Conservation (phyloP, 2,888 invertebrate genomes). For the Laspeyria flexula region DNA sequence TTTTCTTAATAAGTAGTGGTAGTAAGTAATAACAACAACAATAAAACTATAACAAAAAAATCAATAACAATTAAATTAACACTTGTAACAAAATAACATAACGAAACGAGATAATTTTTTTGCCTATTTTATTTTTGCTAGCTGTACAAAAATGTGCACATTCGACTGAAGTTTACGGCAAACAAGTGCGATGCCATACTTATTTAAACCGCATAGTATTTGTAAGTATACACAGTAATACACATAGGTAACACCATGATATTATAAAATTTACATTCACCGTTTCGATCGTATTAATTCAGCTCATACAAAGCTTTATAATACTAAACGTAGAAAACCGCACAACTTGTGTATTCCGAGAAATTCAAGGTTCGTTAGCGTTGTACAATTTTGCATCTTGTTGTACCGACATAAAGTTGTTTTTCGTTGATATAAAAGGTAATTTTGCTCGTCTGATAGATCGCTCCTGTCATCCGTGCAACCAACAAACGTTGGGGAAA, state of each 20-base stretch:
- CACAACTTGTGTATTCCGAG: constrained; percentile 41
- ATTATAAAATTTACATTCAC: constrained; percentile 37
- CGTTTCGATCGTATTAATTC: constrained; percentile 23
- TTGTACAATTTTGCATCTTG: constrained; percentile 39
- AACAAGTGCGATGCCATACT: too few relatives aligned
- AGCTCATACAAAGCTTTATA: constrained; percentile 34
- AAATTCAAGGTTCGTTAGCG: constrained; percentile 42
- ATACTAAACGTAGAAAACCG: constrained; percentile 46
- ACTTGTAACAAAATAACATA: too few relatives aligned
- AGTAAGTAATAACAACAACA: too few relatives aligned
- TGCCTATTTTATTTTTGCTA: too few relatives aligned
- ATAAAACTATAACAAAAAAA: too few relatives aligned
- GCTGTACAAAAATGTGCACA: too few relatives aligned
- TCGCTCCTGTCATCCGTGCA: constrained; percentile 62
- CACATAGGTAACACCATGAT: constrained; percentile 21
- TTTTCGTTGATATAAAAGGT: constrained; percentile 39
- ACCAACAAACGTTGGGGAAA: constrained; percentile 59
- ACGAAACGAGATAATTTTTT: too few relatives aligned
- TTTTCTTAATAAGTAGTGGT: too few relatives aligned
- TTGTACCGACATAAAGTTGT: constrained; percentile 43
- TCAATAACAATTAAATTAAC: too few relatives aligned
- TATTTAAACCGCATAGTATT: neutral
- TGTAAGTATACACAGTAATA: neutral
- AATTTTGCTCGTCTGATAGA: constrained; percentile 55
- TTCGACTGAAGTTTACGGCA: too few relatives aligned